Conservation (phyloP, 2,113 vertebrate genomes). For the Bostrychus sinensis region DNA sequence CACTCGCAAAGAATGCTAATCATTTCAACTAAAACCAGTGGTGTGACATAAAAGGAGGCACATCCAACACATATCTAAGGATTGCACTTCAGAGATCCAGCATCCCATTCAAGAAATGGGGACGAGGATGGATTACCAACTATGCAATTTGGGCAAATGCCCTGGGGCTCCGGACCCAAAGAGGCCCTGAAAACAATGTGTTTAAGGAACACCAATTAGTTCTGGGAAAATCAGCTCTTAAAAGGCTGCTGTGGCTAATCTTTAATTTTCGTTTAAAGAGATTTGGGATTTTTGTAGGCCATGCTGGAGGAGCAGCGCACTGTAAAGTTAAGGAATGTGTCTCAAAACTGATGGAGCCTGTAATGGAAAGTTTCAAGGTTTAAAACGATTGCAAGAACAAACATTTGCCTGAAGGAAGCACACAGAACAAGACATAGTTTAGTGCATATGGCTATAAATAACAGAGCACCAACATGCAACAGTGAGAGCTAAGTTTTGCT, state of each 20-base stretch:
- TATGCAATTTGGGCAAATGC: neutral
- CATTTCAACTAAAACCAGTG: conserved; percentile 21
- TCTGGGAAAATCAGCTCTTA: neutral
- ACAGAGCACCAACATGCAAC: neutral
- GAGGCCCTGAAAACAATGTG: neutral
- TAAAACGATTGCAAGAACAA: neutral
- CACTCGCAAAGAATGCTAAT: conserved; percentile 2
- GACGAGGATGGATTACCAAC: conserved; percentile 7
- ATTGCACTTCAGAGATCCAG: conserved; percentile 31
- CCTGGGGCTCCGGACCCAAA: neutral
- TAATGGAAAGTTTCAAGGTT: conserved; percentile 7
- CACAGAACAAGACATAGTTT: conserved; percentile 1
- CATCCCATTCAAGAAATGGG: conserved; percentile 6
- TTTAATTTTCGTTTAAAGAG: conserved; percentile 8
- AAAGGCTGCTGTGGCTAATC: conserved; percentile 9
- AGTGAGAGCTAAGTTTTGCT: conserved; percentile 1
- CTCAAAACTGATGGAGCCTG: neutral
- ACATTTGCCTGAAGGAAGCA: conserved; percentile 1
- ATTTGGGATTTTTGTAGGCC: conserved; percentile 8
- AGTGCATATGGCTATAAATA: neutral
- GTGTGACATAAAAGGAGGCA: conserved; percentile 7
- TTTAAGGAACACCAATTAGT: neutral
- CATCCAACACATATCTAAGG: conserved; percentile 3
- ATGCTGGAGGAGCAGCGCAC: neutral
- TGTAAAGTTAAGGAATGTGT: conserved; percentile 6